phyloP scores from a whole-genome alignment of 1,140 invertebrate species.

The Drosophila ercepeae region DNA sequence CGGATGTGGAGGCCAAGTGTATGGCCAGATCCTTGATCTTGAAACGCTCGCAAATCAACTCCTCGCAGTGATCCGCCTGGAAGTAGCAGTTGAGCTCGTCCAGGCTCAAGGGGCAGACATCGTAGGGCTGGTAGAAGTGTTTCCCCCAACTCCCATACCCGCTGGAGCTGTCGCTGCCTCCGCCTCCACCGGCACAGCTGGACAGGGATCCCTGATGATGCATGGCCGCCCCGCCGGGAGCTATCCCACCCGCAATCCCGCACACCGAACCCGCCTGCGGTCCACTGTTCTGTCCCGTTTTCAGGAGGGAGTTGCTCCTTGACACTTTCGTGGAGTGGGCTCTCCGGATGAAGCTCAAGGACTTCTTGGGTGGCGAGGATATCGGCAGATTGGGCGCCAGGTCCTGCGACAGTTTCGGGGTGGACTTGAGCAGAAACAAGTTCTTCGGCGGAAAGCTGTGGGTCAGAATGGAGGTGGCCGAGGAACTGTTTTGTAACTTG shows the following conservation, averaged over 20 bases:
- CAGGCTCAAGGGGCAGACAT: conserved; percentile 71
- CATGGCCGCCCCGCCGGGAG: conserved; percentile 36
- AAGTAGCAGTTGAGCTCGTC: conserved; percentile 78
- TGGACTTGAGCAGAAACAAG: conserved; percentile 80
- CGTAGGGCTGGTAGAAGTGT: conserved; percentile 72
- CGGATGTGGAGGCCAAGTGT: conserved; percentile 30
- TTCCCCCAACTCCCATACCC: conserved; percentile 85
- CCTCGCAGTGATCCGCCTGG: conserved; percentile 76
- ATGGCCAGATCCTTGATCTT: conserved; percentile 72
- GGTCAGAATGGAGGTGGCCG: conserved; percentile 68
- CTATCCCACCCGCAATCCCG: not conserved
- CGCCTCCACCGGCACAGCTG: conserved; percentile 62
- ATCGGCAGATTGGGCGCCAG: conserved; percentile 19
- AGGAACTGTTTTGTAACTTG: conserved; percentile 63
- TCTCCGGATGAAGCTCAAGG: conserved; percentile 87
- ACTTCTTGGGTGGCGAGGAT: conserved; percentile 84
- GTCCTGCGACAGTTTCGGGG: conserved; percentile 60
- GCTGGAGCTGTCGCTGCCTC: conserved; percentile 40
- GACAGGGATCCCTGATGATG: conserved; percentile 23
- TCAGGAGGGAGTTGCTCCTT: conserved; percentile 86
- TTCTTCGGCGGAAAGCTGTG: conserved; percentile 82
- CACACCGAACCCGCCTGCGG: not conserved
- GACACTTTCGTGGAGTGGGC: conserved; percentile 89
- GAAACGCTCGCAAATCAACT: conserved; percentile 79
- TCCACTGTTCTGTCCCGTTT: conserved; percentile 78